phyloP scores from a whole-genome alignment of 2,888 invertebrate species.

The Pseudoips prasinana region DNA sequence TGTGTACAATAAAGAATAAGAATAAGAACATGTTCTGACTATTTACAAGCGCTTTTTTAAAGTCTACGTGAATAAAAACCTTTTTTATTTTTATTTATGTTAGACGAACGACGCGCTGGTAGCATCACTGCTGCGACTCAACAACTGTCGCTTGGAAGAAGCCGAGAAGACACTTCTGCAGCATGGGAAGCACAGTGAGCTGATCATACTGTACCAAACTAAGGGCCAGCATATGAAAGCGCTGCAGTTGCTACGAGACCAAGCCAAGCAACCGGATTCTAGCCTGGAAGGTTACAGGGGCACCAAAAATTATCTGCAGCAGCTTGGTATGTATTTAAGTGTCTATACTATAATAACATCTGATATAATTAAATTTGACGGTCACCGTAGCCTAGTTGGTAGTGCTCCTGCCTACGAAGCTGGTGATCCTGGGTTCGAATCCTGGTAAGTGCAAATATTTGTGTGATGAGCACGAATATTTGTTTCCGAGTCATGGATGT shows the following conservation, averaged over 20 bases:
- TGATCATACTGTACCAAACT: constrained; percentile 97
- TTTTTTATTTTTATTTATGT: constrained; percentile 28
- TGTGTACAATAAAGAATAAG: no score
- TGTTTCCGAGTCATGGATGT: no score
- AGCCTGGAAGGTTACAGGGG: constrained; percentile 90
- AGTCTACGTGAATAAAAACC: no score
- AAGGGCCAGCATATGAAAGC: constrained; percentile 97
- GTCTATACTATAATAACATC: no score
- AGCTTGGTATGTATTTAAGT: constrained; percentile 85
- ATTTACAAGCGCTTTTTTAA: no score
- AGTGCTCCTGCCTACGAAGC: no score
- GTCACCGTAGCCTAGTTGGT: no score
- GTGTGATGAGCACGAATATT: no score
- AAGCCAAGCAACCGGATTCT: constrained; percentile 88
- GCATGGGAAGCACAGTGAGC: constrained; percentile 94
- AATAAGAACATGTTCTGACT: no score
- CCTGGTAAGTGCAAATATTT: no score
- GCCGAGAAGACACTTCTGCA: constrained; percentile 94
- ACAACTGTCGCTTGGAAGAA: constrained; percentile 96
- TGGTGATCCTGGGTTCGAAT: no score
- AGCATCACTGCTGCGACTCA: constrained; percentile 93
- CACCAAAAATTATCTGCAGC: constrained; percentile 95
- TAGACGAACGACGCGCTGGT: constrained; percentile 97
- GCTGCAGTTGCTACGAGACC: constrained; percentile 91
- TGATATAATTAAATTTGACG: no score